A percentile compares a stretch with the other conserved stretches of the same genome.
phyloP scores from a whole-genome alignment of 2,888 invertebrate genomes.

The Dicyrtomina minuta region DNA sequence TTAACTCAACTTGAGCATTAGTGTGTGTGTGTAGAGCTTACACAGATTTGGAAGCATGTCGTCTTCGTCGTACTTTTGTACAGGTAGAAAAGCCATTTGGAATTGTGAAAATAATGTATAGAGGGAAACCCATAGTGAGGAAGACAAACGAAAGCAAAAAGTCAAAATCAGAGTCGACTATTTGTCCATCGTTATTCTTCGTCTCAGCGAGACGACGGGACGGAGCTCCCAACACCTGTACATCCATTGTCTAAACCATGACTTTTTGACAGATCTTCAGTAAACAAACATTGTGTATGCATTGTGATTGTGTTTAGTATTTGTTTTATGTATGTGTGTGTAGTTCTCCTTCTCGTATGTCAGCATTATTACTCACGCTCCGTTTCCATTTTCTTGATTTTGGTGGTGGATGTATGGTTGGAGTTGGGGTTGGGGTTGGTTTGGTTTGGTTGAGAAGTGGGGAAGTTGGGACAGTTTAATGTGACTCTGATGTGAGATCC shows the following conservation, averaged over 20 bases:
- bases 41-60: no score
- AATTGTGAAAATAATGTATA: constrained; percentile 7
- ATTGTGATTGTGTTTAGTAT: no score
- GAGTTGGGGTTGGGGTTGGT: no score
- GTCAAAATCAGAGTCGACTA: no score
- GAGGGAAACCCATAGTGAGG: constrained; percentile 24
- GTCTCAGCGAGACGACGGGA: constrained; percentile 26
- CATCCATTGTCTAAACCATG: constrained; percentile 36
- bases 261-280: constrained; percentile 37
- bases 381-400: neutral
- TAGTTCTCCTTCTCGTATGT: neutral
- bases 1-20: no score
- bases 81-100: neutral
- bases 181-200: constrained; percentile 30
- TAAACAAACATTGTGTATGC: constrained; percentile 40
- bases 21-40: no score
- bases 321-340: constrained; percentile 1
- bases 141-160: constrained; percentile 30
- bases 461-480: neutral
- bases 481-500: constrained; percentile 16
- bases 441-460: no score
- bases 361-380: neutral
- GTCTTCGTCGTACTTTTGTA: constrained; percentile 21
- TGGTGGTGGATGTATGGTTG: constrained; percentile 4
- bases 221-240: constrained; percentile 37